Conservation (phyloP, 92 coral and sea anemone genomes). For the Parazoanthus darwini region DNA sequence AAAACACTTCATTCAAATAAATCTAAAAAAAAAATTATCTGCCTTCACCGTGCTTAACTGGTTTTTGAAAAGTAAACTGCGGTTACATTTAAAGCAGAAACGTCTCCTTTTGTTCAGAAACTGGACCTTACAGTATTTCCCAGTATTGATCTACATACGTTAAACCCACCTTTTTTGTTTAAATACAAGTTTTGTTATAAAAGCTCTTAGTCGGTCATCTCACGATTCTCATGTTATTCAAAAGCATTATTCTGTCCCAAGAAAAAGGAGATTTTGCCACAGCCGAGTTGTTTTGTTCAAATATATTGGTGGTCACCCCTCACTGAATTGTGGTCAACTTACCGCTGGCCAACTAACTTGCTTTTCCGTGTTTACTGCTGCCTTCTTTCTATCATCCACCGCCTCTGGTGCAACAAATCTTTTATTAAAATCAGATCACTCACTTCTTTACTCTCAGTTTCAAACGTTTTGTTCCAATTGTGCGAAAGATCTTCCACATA, state of each 20-base stretch:
- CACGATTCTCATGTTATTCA: background rate
- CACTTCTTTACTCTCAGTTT: background rate
- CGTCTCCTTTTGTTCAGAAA: background rate
- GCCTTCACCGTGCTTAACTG: background rate
- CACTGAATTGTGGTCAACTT: background rate
- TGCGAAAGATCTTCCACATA: background rate
- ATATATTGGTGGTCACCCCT: background rate
- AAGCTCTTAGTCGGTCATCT: background rate
- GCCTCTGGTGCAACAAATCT: background rate
- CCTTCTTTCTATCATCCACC: background rate
- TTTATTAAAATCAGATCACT: background rate
- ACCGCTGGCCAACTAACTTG: background rate
- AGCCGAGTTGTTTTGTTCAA: background rate
- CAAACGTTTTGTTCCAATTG: too few relatives aligned
- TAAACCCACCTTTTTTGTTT: background rate
- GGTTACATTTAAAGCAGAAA: background rate
- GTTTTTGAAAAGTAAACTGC: background rate
- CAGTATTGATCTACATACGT: too few relatives aligned
- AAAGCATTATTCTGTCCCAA: background rate
- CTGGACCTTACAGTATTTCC: background rate
- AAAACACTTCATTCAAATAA: background rate
- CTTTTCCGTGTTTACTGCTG: too few relatives aligned
- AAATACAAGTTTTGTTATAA: background rate
- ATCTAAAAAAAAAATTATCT: background rate
- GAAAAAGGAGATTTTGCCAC: background rate